Evolutionary conservation across 2,113 vertebrate genomes (phyloP).

Genomic region (human): DNA sequence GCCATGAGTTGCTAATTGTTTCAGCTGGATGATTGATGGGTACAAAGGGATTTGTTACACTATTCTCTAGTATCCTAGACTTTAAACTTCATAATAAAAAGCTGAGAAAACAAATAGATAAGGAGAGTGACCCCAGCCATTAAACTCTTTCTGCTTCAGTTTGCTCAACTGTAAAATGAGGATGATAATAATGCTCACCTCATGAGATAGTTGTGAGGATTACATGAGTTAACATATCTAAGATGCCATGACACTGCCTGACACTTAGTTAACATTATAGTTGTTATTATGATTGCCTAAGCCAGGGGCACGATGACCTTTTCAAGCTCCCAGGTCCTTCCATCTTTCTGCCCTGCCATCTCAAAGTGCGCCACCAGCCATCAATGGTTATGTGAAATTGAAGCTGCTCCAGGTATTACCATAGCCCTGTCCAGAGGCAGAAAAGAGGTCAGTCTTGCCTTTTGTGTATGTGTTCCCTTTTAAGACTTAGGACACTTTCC

Average conservation of each 20-base stretch:
- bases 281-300: neutral
- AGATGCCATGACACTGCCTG: neutral
- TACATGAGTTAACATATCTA: neutral
- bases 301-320: neutral
- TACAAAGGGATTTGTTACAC: neutral
- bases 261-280: neutral
- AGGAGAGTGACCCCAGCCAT: neutral
- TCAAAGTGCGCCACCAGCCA: neutral
- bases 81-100: neutral
- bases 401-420: neutral
- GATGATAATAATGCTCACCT: neutral
- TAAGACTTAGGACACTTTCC: neutral
- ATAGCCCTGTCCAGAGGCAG: neutral
- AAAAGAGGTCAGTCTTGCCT: neutral
- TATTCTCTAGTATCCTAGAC: neutral
- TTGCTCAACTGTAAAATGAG: neutral
- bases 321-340: neutral
- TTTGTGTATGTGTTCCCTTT: neutral
- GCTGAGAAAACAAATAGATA: neutral
- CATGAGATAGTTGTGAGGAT: neutral
- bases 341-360: neutral
- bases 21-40: conserved; percentile 19
- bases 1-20: conserved; percentile 33
- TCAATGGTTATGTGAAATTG: neutral
- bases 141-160: neutral